These are phyloP conservation scores for Alitta virens DNA, from an alignment of 2,888 invertebrate genomes.

Conservation along the genomic window DNA sequence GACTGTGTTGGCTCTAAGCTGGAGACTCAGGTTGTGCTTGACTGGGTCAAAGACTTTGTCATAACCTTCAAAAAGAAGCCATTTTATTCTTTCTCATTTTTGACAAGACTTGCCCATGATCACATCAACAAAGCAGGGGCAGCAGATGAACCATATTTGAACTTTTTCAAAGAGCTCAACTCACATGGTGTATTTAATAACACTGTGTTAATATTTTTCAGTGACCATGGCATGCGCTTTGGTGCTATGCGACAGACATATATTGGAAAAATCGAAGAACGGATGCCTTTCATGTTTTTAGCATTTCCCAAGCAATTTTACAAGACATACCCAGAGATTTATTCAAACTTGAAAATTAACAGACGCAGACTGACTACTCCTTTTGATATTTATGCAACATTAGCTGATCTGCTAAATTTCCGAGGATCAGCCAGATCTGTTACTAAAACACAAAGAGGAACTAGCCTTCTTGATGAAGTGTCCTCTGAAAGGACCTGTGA, in stretches of 20 bases:
- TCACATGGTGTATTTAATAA: slow-evolving; percentile 39
- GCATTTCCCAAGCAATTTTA: slow-evolving; percentile 73
- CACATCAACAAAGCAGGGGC: slow-evolving; percentile 74
- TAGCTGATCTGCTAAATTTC: slow-evolving; percentile 61
- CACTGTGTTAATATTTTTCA: slow-evolving; percentile 61
- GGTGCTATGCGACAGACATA: slow-evolving; percentile 79
- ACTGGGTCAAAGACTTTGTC: slow-evolving; percentile 63
- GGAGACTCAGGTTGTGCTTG: slow-evolving; percentile 70
- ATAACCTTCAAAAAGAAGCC: slow-evolving; percentile 63
- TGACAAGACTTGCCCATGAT: slow-evolving; percentile 80
- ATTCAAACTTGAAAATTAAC: slow-evolving; percentile 67
- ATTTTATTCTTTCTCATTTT: slow-evolving; percentile 83
- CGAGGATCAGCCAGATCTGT: neutral
- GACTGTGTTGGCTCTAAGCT: slow-evolving; percentile 69
- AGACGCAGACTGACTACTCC: slow-evolving; percentile 72
- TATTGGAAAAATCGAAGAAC: slow-evolving; percentile 76
- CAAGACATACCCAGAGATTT: slow-evolving; percentile 61
- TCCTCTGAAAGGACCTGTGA: slow-evolving; percentile 73
- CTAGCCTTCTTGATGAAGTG: slow-evolving; percentile 74
- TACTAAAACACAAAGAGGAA: slow-evolving; percentile 29
- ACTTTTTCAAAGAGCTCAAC: slow-evolving; percentile 62
- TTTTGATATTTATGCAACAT: slow-evolving; percentile 79
- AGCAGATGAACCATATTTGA: slow-evolving; percentile 68
- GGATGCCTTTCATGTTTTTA: slow-evolving; percentile 77
- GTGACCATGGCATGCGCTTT: slow-evolving; percentile 89